Evolutionary conservation across 2,888 invertebrate species (phyloP), one percentile per base, ranked within the genome.

Genomic region (Morpho achilles): DNA sequence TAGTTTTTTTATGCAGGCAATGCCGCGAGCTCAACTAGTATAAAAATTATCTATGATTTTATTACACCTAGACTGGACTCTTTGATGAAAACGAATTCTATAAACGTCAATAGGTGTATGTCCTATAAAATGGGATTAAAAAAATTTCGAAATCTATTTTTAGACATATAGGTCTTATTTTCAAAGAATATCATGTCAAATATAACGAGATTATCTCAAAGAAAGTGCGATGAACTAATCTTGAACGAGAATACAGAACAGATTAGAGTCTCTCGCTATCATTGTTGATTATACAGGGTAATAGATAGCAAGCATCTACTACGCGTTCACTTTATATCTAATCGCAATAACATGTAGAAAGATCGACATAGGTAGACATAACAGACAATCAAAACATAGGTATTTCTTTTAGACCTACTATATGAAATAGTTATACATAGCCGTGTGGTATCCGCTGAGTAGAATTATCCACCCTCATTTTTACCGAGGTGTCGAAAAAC

Each of bases 261-360:
- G 61, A 57, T 56, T 61, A 40, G 40, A 53, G 44, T 49, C 41
- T 53, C 43, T 48, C 54, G 41, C 48, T 64, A 64, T 64, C 64
- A 54, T 43, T 32, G 54, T 54, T 62, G 32, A 32, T 32, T 32
- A 32, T 32, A 32, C 32, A 5, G 32, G 32, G 32, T 60, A 60
- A 58, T 58, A 47, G 57, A 55, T 57, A 54, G 45, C 16, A 22
- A 40, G 46, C 53, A 49, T 46, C 46, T 64, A 64, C 59, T 64
- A 51, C 59, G 59, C 58, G 56, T 53, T 53, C 56, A 54, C 50
- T 54, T 59, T 65, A 62, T 65, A 67, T 68, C 68, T 67, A 66
- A 68, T 68, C 64, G 51, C 58, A 59, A 60, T 42, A 51, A 44
- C 59, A 50, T 42, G 32, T 56, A 56, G 46, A 59, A 53, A 40